Conservation (phyloP, 2,888 invertebrate genomes). For the Ischnus inquisitorius region DNA sequence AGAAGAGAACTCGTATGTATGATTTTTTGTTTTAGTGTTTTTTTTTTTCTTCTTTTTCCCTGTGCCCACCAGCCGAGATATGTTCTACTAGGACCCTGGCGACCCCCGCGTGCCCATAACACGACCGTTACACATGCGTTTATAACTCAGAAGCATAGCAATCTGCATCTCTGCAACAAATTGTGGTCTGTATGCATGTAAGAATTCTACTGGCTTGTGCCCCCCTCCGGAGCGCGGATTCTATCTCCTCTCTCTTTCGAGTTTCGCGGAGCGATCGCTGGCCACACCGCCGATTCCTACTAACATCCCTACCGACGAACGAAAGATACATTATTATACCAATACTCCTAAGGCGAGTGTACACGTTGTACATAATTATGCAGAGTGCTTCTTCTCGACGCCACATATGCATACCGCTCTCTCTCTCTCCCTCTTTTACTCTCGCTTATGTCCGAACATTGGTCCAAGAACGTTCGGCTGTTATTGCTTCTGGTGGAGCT, state of each 20-base stretch:
- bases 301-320: background rate
- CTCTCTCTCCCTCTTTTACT: background rate
- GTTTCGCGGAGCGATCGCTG: constrained; percentile 22
- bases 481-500: constrained; percentile 34
- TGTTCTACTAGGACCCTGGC: constrained; percentile 51
- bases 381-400: constrained; percentile 38
- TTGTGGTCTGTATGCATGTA: constrained; percentile 68
- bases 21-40: background rate
- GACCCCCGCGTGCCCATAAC: constrained; percentile 68
- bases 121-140: constrained; percentile 75
- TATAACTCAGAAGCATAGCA: constrained; percentile 80
- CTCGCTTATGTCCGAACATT: constrained; percentile 21
- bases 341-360: constrained; percentile 6
- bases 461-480: background rate
- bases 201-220: constrained; percentile 38
- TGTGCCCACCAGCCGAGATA: constrained; percentile 45
- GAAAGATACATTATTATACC: constrained; percentile 31
- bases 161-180: constrained; percentile 73
- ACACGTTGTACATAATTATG: constrained; percentile 55
- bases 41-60: constrained; percentile 8
- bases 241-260: background rate
- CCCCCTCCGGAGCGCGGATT: background rate
- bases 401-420: background rate
- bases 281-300: background rate
- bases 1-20: constrained; percentile 63